Percentiles rank a stretch among this genome's conserved stretches.
These are phyloP conservation scores for Erebia aethiops DNA, from an alignment of 2,888 invertebrate species.

Conservation along the genomic window DNA sequence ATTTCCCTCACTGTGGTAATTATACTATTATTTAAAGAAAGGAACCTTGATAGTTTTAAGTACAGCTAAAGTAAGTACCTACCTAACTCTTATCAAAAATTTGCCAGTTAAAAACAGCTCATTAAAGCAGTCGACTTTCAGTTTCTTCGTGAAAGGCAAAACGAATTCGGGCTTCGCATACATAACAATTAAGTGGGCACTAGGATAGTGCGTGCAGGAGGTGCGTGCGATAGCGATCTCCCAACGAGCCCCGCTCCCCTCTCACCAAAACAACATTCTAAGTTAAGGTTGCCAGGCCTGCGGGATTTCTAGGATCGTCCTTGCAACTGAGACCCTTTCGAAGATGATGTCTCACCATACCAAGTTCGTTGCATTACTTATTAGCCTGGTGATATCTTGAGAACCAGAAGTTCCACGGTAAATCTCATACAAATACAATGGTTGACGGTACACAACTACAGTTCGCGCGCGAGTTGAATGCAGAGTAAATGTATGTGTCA, in stretches of 20 bases:
- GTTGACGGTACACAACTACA: too few species aligned
- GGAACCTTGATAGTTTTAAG: too few species aligned
- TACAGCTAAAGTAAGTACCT: too few species aligned
- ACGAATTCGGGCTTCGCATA: constrained; percentile 50
- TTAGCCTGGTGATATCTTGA: neutral
- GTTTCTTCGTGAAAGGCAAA: constrained; percentile 31
- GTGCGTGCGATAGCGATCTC: constrained; percentile 83
- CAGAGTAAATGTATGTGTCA: too few species aligned
- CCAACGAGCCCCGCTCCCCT: constrained; percentile 56
- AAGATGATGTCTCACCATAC: neutral
- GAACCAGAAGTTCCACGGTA: too few species aligned
- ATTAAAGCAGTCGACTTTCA: constrained; percentile 28
- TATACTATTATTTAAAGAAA: too few species aligned
- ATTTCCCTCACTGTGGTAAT: too few species aligned
- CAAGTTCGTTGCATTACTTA: neutral
- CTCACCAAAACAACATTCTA: constrained; percentile 75
- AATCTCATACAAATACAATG: too few species aligned
- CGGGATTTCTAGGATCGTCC: constrained; percentile 7
- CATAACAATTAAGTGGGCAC: constrained; percentile 80
- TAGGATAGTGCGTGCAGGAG: constrained; percentile 81
- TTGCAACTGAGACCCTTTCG: neutral
- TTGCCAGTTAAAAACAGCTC: constrained; percentile 22
- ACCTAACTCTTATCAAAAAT: constrained; percentile 5
- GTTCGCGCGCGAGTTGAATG: too few species aligned
- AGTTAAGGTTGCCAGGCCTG: constrained; percentile 41